A percentile compares a stretch with the other conserved stretches of the same genome.
These are phyloP conservation scores for Andrena trimmerana DNA, from an alignment of 2,888 invertebrate genomes.

Conservation along the genomic window DNA sequence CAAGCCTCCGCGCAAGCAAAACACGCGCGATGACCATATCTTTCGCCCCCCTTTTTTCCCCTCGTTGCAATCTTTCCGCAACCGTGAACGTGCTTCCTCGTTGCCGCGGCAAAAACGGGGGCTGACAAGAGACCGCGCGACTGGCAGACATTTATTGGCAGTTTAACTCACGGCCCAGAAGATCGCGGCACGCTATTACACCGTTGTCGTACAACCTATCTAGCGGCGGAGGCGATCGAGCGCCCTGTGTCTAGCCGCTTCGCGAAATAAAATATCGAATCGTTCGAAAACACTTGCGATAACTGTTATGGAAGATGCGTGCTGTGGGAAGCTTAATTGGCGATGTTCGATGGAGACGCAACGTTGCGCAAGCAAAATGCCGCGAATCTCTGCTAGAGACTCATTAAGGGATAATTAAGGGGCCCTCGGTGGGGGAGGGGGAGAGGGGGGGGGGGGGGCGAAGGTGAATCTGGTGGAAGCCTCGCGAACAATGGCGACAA, in stretches of 20 bases:
- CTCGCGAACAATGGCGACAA: constrained; percentile 54
- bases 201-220: constrained; percentile 12
- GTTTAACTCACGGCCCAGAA: constrained; percentile 1
- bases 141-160: constrained; percentile 55
- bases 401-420: constrained; percentile 39
- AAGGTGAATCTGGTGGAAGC: not conserved
- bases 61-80: constrained; percentile 34
- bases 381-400: constrained; percentile 30
- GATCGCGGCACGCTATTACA: constrained; percentile 10
- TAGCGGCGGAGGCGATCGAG: not conserved
- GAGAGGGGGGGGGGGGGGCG: not conserved
- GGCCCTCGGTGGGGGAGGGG: not conserved
- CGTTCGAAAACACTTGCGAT: too few relatives aligned
- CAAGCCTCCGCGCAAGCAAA: constrained; percentile 48
- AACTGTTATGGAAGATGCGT: too few relatives aligned
- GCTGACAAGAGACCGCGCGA: constrained; percentile 24
- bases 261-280: too few relatives aligned
- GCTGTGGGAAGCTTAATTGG: constrained; percentile 2
- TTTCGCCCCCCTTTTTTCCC: constrained; percentile 39
- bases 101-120: constrained; percentile 52
- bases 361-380: not conserved
- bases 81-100: constrained; percentile 50
- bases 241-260: too few relatives aligned
- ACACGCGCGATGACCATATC: constrained; percentile 46
- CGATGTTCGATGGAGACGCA: constrained; percentile 4